Conservation (phyloP, 2,113 vertebrate genomes). For the Hyla sarda region DNA sequence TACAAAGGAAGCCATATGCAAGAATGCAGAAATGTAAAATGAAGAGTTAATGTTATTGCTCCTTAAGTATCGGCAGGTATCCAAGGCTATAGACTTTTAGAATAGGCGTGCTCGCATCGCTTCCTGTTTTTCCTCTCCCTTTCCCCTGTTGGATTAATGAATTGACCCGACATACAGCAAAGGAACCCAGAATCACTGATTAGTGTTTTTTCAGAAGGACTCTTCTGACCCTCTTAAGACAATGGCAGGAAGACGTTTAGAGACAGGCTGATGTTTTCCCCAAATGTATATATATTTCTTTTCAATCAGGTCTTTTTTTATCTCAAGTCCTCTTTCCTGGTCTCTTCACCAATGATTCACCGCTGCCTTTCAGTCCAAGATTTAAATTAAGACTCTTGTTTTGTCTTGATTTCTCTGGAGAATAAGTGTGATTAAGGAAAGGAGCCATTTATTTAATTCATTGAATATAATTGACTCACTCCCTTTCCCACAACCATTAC, state of each 20-base stretch:
- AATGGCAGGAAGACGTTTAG: conserved; percentile 55
- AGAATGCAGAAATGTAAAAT: neutral
- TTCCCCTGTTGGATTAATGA: conserved; percentile 51
- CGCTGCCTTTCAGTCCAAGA: conserved; percentile 24
- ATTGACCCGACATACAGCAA: conserved; percentile 40
- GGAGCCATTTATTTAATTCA: conserved; percentile 8
- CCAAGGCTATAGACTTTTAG: conserved; percentile 40
- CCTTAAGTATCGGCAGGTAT: conserved; percentile 54
- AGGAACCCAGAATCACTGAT: conserved; percentile 54
- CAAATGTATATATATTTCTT: conserved; percentile 58
- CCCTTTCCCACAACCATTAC: neutral
- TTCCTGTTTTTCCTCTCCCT: conserved; percentile 60
- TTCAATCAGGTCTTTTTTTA: conserved; percentile 58
- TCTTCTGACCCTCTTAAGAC: conserved; percentile 59
- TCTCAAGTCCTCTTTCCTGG: conserved; percentile 54
- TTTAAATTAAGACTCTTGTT: conserved; percentile 23
- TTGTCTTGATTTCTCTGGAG: conserved; percentile 31
- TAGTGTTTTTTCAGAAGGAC: conserved; percentile 55
- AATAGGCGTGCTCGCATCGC: conserved; percentile 27
- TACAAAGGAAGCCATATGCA: neutral
- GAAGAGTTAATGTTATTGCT: conserved; percentile 40
- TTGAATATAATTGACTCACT: neutral
- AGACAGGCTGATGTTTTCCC: conserved; percentile 60
- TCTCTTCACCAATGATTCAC: conserved; percentile 54
- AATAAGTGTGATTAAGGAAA: conserved; percentile 21